Evolutionary conservation across 2,113 vertebrate species (phyloP).

Genomic region (Zapornia atra): DNA sequence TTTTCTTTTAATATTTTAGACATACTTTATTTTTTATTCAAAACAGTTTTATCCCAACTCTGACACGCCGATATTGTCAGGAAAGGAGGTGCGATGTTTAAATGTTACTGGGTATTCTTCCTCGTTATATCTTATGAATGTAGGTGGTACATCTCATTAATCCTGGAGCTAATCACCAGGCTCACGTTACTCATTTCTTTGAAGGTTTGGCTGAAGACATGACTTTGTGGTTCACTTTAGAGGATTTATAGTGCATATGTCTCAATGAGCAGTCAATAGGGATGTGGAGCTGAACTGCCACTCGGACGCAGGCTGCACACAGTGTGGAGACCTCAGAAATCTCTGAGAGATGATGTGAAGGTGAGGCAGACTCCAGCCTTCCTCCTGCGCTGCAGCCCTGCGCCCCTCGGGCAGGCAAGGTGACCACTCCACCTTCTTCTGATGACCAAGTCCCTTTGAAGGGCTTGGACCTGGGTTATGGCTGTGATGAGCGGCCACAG

Average conservation of each 20-base stretch:
- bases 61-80: slow-evolving; percentile 39
- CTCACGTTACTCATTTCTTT: background rate
- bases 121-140: slow-evolving; percentile 21
- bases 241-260: background rate
- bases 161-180: slow-evolving; percentile 38
- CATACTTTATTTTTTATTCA: slow-evolving; percentile 70
- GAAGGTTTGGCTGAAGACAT: slow-evolving; percentile 3
- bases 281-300: background rate
- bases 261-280: background rate
- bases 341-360: accelerated
- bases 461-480: background rate
- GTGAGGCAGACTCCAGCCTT: background rate
- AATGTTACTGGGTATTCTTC: background rate
- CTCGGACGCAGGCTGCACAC: accelerated
- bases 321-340: background rate
- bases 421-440: background rate
- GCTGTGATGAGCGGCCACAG: background rate
- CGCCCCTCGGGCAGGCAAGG: accelerated
- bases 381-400: background rate
- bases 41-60: slow-evolving; percentile 61
- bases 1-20: slow-evolving; percentile 71
- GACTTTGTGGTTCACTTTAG: background rate
- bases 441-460: background rate
- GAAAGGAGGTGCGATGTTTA: slow-evolving; percentile 27
- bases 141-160: slow-evolving; percentile 60